phyloP scores from a whole-genome alignment of 2,797 vertebrate genomes.

The Petrocephalus sullivani region DNA sequence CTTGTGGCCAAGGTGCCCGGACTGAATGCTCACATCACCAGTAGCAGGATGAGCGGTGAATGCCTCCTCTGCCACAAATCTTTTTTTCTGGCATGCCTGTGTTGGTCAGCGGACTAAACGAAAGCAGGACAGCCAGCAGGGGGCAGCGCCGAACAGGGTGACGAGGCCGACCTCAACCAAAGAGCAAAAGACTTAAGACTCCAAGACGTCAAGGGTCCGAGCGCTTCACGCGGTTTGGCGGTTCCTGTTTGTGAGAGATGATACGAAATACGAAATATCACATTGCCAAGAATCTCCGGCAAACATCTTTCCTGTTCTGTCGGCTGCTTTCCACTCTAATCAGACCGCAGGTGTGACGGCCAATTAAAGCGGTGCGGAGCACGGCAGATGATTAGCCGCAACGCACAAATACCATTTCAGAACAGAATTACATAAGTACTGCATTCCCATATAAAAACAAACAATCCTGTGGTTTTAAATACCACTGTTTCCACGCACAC shows the following conservation, averaged over 20 bases:
- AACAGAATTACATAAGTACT: background rate
- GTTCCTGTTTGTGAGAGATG: background rate
- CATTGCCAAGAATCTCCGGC: background rate
- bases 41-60: no score
- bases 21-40: background rate
- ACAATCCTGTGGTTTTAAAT: background rate
- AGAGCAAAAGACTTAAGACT: background rate
- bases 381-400: background rate
- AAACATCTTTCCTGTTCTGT: background rate
- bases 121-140: background rate
- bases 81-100: background rate
- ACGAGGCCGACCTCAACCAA: background rate
- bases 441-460: background rate
- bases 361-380: background rate
- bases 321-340: background rate
- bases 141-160: background rate
- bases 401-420: background rate
- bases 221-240: background rate
- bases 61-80: background rate
- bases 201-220: background rate
- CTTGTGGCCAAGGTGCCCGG: background rate
- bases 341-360: background rate
- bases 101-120: background rate
- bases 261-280: background rate
- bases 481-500: background rate